Percentiles rank a stretch among this genome's conserved stretches.
These are phyloP conservation scores for Zophobas atratus DNA, from an alignment of 1,140 invertebrate species.

Conservation along the genomic window DNA sequence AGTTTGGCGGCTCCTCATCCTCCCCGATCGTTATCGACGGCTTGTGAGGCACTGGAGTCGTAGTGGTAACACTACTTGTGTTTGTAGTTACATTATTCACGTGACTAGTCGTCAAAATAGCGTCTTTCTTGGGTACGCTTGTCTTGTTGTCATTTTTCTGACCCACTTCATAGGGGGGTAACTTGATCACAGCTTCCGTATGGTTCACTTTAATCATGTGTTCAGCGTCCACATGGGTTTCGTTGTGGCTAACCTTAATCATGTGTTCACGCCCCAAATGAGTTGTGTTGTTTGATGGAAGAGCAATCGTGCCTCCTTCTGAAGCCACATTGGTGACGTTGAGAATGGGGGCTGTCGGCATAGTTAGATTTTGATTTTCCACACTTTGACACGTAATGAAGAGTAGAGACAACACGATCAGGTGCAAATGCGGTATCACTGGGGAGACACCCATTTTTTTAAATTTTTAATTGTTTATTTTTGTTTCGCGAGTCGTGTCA, in stretches of 20 bases:
- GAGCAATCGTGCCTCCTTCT: background rate
- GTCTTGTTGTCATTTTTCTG: conserved; percentile 45
- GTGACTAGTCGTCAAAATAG: conserved; percentile 17
- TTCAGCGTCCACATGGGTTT: conserved; percentile 29
- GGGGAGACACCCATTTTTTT: conserved; percentile 16
- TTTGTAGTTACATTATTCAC: conserved; percentile 7
- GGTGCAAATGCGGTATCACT: conserved; percentile 8
- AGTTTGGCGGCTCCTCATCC: conserved; percentile 51
- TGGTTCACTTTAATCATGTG: conserved; percentile 25
- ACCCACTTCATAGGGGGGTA: background rate
- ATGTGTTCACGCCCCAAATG: conserved; percentile 35
- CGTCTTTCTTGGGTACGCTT: conserved; percentile 54
- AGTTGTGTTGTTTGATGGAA: conserved; percentile 20
- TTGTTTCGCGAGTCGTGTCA: conserved; percentile 2
- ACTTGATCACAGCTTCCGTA: background rate
- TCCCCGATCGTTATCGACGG: conserved; percentile 43
- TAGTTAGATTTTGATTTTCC: background rate
- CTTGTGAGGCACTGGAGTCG: conserved; percentile 31
- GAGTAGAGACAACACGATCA: background rate
- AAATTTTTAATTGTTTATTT: conserved; percentile 18
- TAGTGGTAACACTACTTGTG: conserved; percentile 47
- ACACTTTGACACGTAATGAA: background rate
- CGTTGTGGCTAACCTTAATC: background rate
- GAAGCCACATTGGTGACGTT: background rate
- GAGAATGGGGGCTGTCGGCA: background rate